phyloP scores from a whole-genome alignment of 2,797 vertebrate species.

The Chelmon rostratus region DNA sequence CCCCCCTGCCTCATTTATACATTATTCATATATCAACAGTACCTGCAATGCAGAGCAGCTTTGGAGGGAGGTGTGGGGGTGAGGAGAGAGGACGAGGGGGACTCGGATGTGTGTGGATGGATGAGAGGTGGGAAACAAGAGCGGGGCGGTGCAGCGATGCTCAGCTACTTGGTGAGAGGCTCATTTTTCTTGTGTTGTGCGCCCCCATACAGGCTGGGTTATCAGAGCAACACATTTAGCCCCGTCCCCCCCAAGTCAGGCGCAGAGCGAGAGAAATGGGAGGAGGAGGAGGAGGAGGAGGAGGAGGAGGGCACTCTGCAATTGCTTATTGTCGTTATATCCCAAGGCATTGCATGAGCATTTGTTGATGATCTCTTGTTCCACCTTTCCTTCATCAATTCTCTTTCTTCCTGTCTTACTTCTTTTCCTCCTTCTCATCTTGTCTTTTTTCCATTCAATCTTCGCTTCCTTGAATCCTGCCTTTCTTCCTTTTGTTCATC shows the following conservation, averaged over 20 bases:
- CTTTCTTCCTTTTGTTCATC: neutral
- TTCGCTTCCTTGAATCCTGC: no score
- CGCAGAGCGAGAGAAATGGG: slow-evolving; percentile 16
- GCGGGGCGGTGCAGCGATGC: slow-evolving; percentile 63
- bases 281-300: slow-evolving; percentile 36
- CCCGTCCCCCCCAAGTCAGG: slow-evolving; percentile 40
- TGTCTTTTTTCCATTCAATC: neutral
- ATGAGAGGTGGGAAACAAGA: slow-evolving; percentile 63
- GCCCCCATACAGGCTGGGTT: slow-evolving; percentile 65
- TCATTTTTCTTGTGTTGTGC: slow-evolving; percentile 77
- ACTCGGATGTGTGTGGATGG: slow-evolving; percentile 48
- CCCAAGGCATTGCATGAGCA: slow-evolving; percentile 49
- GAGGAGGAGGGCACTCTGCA: slow-evolving; percentile 22
- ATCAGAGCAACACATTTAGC: slow-evolving; percentile 71
- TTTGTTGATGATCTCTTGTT: slow-evolving; percentile 52
- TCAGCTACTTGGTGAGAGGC: slow-evolving; percentile 75
- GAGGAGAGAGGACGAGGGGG: slow-evolving; percentile 22
- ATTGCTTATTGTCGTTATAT: slow-evolving; percentile 66
- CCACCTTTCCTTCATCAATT: neutral
- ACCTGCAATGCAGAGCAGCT: slow-evolving; percentile 79
- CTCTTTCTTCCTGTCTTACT: neutral
- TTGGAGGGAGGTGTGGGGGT: slow-evolving; percentile 24
- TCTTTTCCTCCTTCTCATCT: neutral
- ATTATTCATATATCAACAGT: slow-evolving; percentile 81
- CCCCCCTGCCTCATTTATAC: slow-evolving; percentile 52